phyloP scores from a whole-genome alignment of 2,888 invertebrate genomes.

The Philopedon plagiatum region DNA sequence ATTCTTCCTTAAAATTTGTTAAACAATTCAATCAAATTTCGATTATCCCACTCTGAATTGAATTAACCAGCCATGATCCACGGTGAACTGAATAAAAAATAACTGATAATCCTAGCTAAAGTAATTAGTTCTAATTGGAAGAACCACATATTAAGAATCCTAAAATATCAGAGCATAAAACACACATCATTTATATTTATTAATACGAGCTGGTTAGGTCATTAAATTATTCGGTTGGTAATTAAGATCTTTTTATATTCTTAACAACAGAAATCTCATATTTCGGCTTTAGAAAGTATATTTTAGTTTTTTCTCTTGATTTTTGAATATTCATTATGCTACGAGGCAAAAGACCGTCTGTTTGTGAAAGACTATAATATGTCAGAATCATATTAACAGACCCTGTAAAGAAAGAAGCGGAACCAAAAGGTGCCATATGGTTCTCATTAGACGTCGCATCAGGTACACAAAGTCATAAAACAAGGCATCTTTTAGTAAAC shows the following conservation, averaged over 20 bases:
- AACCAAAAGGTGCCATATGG: neutral
- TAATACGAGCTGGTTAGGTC: neutral
- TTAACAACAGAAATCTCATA: neutral
- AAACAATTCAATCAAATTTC: neutral
- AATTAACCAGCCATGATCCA: neutral
- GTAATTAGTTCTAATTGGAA: neutral
- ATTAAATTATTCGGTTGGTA: neutral
- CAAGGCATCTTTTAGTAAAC: slow-evolving; percentile 13
- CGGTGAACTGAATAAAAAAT: neutral
- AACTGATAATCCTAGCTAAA: slow-evolving; percentile 1
- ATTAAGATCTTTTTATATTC: neutral
- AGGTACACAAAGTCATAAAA: too few species aligned
- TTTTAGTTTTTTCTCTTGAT: too few species aligned
- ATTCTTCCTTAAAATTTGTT: too few species aligned
- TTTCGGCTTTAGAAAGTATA: neutral
- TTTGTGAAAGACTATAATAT: too few species aligned
- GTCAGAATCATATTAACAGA: too few species aligned
- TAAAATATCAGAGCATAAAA: slow-evolving; percentile 15
- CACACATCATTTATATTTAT: slow-evolving; percentile 12
- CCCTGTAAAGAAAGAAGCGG: too few species aligned
- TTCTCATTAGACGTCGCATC: too few species aligned
- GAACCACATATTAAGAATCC: slow-evolving; percentile 6
- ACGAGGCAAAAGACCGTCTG: too few species aligned
- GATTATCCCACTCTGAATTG: neutral
- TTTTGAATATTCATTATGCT: too few species aligned